phyloP scores from a whole-genome alignment of 1,140 invertebrate genomes.

The Lucilia cuprina region DNA sequence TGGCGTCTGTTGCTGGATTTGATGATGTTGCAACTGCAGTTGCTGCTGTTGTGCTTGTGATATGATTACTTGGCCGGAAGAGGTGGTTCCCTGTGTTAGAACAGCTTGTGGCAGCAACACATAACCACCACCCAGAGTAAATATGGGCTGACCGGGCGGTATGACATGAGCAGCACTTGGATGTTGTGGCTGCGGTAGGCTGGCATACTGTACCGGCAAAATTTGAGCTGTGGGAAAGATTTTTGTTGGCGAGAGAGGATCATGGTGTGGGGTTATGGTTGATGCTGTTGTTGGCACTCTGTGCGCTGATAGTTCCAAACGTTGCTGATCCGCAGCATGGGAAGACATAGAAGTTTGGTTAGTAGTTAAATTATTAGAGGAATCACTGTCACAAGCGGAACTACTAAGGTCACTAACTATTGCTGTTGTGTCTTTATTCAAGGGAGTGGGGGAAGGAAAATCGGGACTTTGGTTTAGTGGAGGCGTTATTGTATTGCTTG shows the following conservation, averaged over 20 bases:
- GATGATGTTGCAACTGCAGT: constrained; percentile 38
- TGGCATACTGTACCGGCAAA: constrained; percentile 59
- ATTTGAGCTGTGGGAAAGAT: constrained; percentile 62
- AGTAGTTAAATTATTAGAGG: constrained; percentile 31
- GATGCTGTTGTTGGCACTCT: constrained; percentile 12
- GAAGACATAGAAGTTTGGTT: constrained; percentile 23
- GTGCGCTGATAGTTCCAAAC: constrained; percentile 40
- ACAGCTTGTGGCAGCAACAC: constrained; percentile 48
- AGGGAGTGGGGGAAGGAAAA: not conserved
- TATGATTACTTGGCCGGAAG: constrained; percentile 7
- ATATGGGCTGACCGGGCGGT: constrained; percentile 41
- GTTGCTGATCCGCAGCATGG: constrained; percentile 41
- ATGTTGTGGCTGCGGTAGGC: constrained; percentile 60
- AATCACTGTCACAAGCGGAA: constrained; percentile 37
- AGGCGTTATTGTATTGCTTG: constrained; percentile 1
- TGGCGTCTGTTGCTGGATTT: constrained; percentile 39
- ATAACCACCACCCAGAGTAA: constrained; percentile 47
- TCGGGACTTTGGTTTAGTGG: not conserved
- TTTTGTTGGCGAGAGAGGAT: constrained; percentile 49
- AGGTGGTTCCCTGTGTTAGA: not conserved
- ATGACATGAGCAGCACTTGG: constrained; percentile 50
- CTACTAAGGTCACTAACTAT: constrained; percentile 13
- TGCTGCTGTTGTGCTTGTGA: constrained; percentile 31
- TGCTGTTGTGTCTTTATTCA: not conserved
- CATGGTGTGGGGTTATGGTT: constrained; percentile 33